phyloP scores from a whole-genome alignment of 2,888 invertebrate genomes.

The Ditula angustiorana region DNA sequence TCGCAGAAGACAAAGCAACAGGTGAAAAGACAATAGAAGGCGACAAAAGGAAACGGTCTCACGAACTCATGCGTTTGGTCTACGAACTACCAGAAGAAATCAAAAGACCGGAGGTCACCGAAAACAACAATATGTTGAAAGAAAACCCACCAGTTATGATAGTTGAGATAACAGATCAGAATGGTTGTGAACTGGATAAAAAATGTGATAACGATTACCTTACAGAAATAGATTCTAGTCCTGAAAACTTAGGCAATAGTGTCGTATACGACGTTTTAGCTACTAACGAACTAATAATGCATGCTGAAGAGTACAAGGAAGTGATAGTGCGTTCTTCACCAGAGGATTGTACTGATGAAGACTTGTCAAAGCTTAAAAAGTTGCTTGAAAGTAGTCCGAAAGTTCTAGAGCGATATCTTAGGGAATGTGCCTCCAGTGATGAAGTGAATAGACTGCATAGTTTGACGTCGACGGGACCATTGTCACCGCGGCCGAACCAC shows the following conservation, averaged over 20 bases:
- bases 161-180: conserved; percentile 78
- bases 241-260: conserved; percentile 73
- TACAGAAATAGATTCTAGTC: conserved; percentile 65
- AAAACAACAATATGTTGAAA: conserved; percentile 78
- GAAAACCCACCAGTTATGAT: conserved; percentile 80
- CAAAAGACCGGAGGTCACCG: conserved; percentile 59
- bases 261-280: conserved; percentile 71
- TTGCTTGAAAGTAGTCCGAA: conserved; percentile 85
- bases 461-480: conserved; percentile 82
- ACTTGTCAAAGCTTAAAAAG: conserved; percentile 70
- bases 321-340: conserved; percentile 74
- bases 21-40: conserved; percentile 60
- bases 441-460: conserved; percentile 86
- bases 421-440: conserved; percentile 90
- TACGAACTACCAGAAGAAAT: conserved; percentile 80
- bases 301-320: conserved; percentile 71
- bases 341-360: conserved; percentile 75
- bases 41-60: conserved; percentile 59
- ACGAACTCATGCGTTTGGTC: conserved; percentile 78
- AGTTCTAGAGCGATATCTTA: conserved; percentile 91
- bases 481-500: conserved; percentile 77
- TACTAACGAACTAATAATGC: conserved; percentile 68
- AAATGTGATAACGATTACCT: conserved; percentile 69
- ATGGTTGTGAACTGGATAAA: conserved; percentile 76
- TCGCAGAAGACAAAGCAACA: conserved; percentile 63